Evolutionary conservation across 1,140 invertebrate genomes (phyloP), one percentile per base, ranked within the genome.

Genomic region (Anoplolepis gracilipes): DNA sequence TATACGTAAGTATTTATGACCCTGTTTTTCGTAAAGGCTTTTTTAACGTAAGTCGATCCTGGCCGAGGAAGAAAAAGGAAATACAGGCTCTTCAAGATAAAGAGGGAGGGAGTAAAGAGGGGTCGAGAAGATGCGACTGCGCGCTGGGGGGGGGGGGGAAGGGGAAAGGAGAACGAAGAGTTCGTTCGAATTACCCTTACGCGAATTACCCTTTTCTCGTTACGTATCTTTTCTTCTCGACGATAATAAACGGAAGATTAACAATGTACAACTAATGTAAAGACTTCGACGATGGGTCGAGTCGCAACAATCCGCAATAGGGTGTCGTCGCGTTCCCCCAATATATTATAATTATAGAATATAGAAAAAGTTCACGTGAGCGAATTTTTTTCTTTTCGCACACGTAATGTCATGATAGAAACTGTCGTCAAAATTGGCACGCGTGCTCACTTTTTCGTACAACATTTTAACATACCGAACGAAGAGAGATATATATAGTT

Each of bases 1-100:
- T 93, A 93, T 90, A 93, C 92, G 91, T 93, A 94, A 92, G 92
- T 94, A 93, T 93, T 93, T 93, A 93, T 94, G 93, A 94, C 94
- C 94, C 94, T 94, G 94, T 95, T 94, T 49, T 91, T 94, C 91
- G 87, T 94, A 92, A 95, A 94, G 94, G 94, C 94, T 95, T 95
- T n/a, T 89, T 90, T 93, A 95, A 94, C 92, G 87, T 93, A 94
- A 94, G 87, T 94, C 91, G 88, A 86, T 92, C 91, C 92, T 91
- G 92, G 92, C 92, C 91, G 88, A 93, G 85, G 85, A 87, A 87
- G 76, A 76, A 86, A 78, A 86, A 89, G 72, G 65, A 85, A 88
- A 77, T 75, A 49, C 46, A 8, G 39, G n/a, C 85, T 77, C 28
- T 85, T 61, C 77, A 46, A 81, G 64, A 75, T 33, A 70, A 59